Conservation (phyloP, 2,888 invertebrate species). For the Lamellibrachia satsuma region DNA sequence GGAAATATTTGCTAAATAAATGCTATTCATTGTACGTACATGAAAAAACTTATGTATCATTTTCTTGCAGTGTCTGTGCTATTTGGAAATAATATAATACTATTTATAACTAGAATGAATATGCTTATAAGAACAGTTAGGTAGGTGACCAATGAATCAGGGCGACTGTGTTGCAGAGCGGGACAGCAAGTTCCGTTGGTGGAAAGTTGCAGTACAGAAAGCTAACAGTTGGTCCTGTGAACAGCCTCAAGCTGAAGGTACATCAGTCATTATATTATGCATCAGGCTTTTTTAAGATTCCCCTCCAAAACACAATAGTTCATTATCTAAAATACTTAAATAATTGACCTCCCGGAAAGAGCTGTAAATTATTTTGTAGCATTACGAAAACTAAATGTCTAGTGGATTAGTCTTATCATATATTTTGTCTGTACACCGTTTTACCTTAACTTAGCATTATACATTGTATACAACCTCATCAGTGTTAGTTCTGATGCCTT, state of each 20-base stretch:
- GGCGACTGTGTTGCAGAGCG: constrained; percentile 73
- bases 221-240: constrained; percentile 82
- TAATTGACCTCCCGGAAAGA: not conserved
- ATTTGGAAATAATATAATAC: not conserved
- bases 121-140: not conserved
- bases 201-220: constrained; percentile 94
- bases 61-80: not conserved
- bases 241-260: not conserved
- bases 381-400: not conserved
- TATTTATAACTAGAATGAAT: constrained; percentile 1
- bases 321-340: not conserved
- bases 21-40: not conserved
- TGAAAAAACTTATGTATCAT: not conserved
- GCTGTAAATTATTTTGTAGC: not conserved
- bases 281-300: not conserved
- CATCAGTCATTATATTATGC: not conserved
- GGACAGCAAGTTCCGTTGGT: constrained; percentile 83
- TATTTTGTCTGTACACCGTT: not conserved
- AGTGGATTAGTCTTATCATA: not conserved
- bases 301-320: not conserved
- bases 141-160: not conserved
- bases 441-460: not conserved
- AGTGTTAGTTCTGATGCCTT: not conserved
- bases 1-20: not conserved
- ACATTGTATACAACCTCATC: not conserved